phyloP scores from a whole-genome alignment of 2,888 invertebrate genomes.

The Caenorhabditis virilis region DNA sequence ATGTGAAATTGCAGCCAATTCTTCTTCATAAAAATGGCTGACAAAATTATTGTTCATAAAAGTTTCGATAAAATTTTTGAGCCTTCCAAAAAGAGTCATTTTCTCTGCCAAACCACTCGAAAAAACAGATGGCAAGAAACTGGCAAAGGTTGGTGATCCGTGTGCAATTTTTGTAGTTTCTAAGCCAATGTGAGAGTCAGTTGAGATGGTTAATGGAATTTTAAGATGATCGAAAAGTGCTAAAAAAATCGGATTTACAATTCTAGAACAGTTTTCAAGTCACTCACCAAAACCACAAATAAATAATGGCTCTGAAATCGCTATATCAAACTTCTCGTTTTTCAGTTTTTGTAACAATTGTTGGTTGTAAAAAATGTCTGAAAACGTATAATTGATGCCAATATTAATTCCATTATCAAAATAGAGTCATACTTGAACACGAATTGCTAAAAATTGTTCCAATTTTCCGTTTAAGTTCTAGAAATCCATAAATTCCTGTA shows the following conservation, averaged over 20 bases:
- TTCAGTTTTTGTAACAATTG: constrained; percentile 39
- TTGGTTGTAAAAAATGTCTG: constrained; percentile 17
- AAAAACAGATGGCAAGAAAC: constrained; percentile 17
- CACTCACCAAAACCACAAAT: constrained; percentile 47
- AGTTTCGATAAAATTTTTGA: constrained; percentile 15
- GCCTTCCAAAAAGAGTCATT: constrained; percentile 16
- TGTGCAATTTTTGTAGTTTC: constrained; percentile 21
- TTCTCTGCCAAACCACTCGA: constrained; percentile 17
- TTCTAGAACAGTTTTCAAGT: too few species aligned
- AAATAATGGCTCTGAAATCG: constrained; percentile 45
- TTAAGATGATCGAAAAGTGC: constrained; percentile 33
- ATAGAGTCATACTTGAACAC: too few species aligned
- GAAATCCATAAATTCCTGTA: too few species aligned
- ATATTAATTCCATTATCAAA: too few species aligned
- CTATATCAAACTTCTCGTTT: constrained; percentile 49
- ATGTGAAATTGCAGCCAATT: constrained; percentile 12
- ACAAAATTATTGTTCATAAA: constrained; percentile 11
- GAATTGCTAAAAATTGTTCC: too few species aligned
- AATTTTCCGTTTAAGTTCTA: too few species aligned
- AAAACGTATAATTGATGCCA: constrained; percentile 41
- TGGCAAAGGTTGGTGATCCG: constrained; percentile 12
- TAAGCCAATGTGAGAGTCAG: constrained; percentile 32
- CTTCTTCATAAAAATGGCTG: constrained; percentile 7
- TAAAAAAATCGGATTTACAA: too few species aligned
- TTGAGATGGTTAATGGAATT: constrained; percentile 22